These are phyloP conservation scores for Callimorpha dominula DNA, from an alignment of 2,888 invertebrate species.

Conservation along the genomic window DNA sequence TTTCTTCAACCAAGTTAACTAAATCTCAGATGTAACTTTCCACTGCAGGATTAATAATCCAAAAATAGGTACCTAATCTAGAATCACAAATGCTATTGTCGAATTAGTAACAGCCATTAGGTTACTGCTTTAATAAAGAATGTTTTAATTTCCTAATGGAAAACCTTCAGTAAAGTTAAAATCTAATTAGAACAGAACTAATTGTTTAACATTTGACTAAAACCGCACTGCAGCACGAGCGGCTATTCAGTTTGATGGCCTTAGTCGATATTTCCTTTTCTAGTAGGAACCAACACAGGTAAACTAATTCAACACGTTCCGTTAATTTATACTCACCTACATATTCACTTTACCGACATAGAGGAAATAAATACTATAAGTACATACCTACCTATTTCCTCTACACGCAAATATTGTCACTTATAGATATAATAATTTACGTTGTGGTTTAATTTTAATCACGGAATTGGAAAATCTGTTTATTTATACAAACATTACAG, in stretches of 20 bases:
- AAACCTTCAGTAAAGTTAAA: constrained; percentile 21
- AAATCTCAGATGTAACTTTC: constrained; percentile 1
- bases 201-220: constrained; percentile 12
- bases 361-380: constrained; percentile 3
- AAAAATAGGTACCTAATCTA: neutral
- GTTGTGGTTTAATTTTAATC: neutral
- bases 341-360: neutral
- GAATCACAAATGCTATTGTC: constrained; percentile 11
- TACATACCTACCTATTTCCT: neutral
- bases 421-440: neutral
- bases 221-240: constrained; percentile 20
- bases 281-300: neutral
- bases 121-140: constrained; percentile 10
- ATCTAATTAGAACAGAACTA: constrained; percentile 21
- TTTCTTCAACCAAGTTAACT: neutral
- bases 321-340: neutral
- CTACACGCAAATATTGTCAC: neutral
- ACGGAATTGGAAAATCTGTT: neutral
- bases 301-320: constrained; percentile 6
- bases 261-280: constrained; percentile 10
- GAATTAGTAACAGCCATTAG: constrained; percentile 5
- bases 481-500: neutral
- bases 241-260: constrained; percentile 7
- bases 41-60: neutral
- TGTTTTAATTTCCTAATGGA: constrained; percentile 16